Percentiles rank a stretch among this genome's conserved stretches.
These are phyloP conservation scores for Philaethria dido DNA, from an alignment of 2,888 invertebrate species.

Conservation along the genomic window DNA sequence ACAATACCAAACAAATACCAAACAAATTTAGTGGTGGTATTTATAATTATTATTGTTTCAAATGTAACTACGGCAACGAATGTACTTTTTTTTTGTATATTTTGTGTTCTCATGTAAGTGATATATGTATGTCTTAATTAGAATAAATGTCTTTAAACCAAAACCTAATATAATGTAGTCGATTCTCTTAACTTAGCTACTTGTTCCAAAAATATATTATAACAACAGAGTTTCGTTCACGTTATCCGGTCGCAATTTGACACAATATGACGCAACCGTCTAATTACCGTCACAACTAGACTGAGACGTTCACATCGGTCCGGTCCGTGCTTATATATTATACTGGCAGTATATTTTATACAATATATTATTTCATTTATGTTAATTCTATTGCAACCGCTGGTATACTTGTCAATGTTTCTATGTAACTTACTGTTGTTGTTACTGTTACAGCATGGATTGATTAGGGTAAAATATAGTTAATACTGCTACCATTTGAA, in stretches of 20 bases:
- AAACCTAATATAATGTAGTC: too few relatives aligned
- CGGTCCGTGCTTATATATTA: background rate
- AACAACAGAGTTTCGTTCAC: conserved; percentile 27
- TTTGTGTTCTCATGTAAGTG: too few relatives aligned
- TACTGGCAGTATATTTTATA: conserved; percentile 45
- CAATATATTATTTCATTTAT: conserved; percentile 38
- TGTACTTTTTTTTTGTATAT: too few relatives aligned
- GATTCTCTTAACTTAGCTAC: background rate
- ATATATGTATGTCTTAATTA: too few relatives aligned
- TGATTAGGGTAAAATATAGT: background rate
- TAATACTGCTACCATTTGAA: too few relatives aligned
- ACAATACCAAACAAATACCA: too few relatives aligned
- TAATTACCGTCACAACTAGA: conserved; percentile 66
- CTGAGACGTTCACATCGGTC: conserved; percentile 65
- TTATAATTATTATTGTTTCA: too few relatives aligned
- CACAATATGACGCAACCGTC: conserved; percentile 56
- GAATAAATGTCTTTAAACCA: too few relatives aligned
- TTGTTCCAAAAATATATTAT: background rate
- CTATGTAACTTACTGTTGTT: background rate
- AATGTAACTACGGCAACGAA: too few relatives aligned
- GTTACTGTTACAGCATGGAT: background rate
- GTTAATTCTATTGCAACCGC: conserved; percentile 21
- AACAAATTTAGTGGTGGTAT: too few relatives aligned
- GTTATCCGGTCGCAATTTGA: conserved; percentile 43
- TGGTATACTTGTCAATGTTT: background rate